Percentiles rank a stretch among this genome's conserved stretches.
phyloP scores from a whole-genome alignment of 2,113 vertebrate species.

The Entelurus aequoreus region DNA sequence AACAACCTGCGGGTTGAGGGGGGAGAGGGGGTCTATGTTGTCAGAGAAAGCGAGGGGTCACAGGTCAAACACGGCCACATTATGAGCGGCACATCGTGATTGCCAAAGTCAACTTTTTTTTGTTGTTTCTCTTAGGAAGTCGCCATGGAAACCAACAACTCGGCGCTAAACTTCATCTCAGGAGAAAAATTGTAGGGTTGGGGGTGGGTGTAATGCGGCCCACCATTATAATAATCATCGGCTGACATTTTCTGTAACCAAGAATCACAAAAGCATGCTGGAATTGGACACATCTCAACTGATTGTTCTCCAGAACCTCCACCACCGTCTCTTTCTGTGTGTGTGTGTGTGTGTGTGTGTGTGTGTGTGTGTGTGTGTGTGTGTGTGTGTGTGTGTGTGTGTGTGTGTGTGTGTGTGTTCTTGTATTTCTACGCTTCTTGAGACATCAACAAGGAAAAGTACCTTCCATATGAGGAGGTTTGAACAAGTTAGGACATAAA shows the following conservation, averaged over 20 bases:
- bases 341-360: too few species aligned
- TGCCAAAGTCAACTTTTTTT: background rate
- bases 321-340: background rate
- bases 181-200: background rate
- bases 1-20: background rate
- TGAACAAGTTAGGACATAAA: too few species aligned
- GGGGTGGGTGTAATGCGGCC: background rate
- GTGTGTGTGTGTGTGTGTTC: too few species aligned
- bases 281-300: background rate
- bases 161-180: background rate
- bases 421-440: too few species aligned
- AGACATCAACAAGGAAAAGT: too few species aligned
- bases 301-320: background rate
- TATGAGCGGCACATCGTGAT: background rate
- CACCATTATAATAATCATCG: background rate
- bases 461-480: too few species aligned
- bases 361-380: too few species aligned
- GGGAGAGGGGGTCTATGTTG: background rate
- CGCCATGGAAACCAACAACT: background rate
- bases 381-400: too few species aligned
- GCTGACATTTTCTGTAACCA: background rate
- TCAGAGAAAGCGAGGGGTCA: conserved; percentile 1
- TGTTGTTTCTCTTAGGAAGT: conserved; percentile 1
- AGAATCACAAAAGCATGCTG: conserved; percentile 3
- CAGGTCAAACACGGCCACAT: conserved; percentile 1